Evolutionary conservation across 2,113 vertebrate genomes (phyloP), one percentile per base, ranked within the genome.

Genomic region (Mormyrus lacerda): DNA sequence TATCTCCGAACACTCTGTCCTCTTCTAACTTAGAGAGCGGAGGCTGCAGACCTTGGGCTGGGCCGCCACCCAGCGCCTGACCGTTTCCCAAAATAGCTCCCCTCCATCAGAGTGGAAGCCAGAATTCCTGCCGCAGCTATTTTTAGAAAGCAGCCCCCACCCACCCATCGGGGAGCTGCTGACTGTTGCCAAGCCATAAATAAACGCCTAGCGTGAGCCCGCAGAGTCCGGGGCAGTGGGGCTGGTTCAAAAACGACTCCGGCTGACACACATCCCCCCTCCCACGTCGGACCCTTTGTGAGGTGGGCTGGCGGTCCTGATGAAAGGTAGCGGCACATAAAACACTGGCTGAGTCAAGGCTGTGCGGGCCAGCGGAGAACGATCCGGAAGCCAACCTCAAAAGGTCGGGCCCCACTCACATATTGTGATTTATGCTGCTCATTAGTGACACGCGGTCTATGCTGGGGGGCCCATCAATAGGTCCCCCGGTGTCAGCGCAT

Each of bases 341-440:
- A 94, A 91, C 89, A 91, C 58, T 19, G 89, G 73, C 91, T 94
- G 94, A 95, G 93, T 94, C 93, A 95, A 94, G 92, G 89, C 92
- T 92, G 94, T 93, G 93, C 91, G 91, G 90, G 89, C 91, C 91
- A 92, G 91, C 91, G 45, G 90, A 91, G 91, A 93, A 93, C 93
- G 89, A 90, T 92, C 93, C 91, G 85, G 91, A 93, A 90, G 89
- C 69, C 39, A 69, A 7, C 90, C 91, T 93, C 94, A 95, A 95
- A 94, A 95, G 93, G 94, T 91, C 50, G 92, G 84, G 85, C 53
- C 87, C 58, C 6, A 11, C 47, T 31, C 58, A 50, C 61, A 27
- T 39, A 35, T 8, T 15, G 9, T 44, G 89, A 47, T 76, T 89
- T 42, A 87, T 27, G 47, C 85, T 3, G 13, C 51, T 45, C 47